Conservation (phyloP, 1,140 invertebrate genomes). For the Dufourea novaeangliae region DNA sequence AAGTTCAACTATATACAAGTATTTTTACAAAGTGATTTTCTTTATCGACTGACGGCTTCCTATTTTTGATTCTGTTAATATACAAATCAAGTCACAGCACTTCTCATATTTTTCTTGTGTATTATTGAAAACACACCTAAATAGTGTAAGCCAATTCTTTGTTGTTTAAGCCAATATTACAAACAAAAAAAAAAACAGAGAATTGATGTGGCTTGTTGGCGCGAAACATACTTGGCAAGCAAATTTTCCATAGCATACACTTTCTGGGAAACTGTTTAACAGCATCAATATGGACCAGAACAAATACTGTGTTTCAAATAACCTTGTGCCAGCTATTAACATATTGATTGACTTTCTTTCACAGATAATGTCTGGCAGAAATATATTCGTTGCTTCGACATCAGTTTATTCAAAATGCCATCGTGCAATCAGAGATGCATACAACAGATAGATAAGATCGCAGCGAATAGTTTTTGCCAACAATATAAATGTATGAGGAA, state of each 20-base stretch:
- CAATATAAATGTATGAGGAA: slow-evolving; percentile 66
- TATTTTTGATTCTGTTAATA: slow-evolving; percentile 37
- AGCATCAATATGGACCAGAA: slow-evolving; percentile 67
- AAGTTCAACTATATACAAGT: slow-evolving; percentile 4
- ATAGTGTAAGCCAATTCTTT: neutral
- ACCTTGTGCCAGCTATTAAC: slow-evolving; percentile 72
- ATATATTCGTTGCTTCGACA: slow-evolving; percentile 61
- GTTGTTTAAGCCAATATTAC: too few relatives aligned
- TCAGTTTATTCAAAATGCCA: neutral
- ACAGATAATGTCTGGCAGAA: slow-evolving; percentile 65
- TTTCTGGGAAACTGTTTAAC: slow-evolving; percentile 65
- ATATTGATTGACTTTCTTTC: slow-evolving; percentile 71
- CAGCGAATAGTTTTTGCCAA: slow-evolving; percentile 36
- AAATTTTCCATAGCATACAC: slow-evolving; percentile 43
- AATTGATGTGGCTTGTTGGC: slow-evolving; percentile 63
- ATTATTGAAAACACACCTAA: neutral
- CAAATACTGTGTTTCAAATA: slow-evolving; percentile 64
- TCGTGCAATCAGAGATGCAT: neutral
- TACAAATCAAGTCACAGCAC: slow-evolving; percentile 49
- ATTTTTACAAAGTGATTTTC: slow-evolving; percentile 38
- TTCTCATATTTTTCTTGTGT: slow-evolving; percentile 20
- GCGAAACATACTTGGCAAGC: slow-evolving; percentile 25
- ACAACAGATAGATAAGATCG: neutral
- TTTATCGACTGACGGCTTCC: slow-evolving; percentile 53
- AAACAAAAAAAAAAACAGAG: slow-evolving; percentile 27